These are phyloP conservation scores for Recurvirostra avosetta DNA, from an alignment of 2,113 vertebrate species.

Conservation along the genomic window DNA sequence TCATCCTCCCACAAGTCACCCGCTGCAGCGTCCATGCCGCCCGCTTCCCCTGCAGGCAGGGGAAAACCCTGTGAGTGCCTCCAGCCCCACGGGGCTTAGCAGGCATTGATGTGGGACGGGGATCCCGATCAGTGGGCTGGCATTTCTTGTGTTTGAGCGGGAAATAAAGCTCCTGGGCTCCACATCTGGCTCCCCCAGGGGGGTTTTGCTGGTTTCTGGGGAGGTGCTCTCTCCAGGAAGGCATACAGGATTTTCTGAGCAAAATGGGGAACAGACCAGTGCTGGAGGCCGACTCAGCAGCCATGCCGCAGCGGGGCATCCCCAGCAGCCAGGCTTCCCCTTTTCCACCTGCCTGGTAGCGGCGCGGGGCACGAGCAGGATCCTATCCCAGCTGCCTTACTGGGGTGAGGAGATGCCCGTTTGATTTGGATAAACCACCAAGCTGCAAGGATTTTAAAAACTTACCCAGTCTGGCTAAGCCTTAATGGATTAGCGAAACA, in stretches of 20 bases:
- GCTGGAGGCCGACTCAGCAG: background rate
- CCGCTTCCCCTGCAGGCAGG: accelerated
- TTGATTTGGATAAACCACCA: background rate
- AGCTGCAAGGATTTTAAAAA: background rate
- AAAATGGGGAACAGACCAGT: background rate
- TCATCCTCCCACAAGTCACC: background rate
- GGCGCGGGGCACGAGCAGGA: accelerated
- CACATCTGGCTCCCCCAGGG: accelerated
- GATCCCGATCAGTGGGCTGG: background rate
- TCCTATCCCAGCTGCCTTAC: background rate
- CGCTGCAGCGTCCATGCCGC: accelerated
- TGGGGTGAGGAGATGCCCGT: accelerated
- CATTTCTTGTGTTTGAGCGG: accelerated
- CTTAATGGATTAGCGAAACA: background rate
- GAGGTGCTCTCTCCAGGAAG: background rate
- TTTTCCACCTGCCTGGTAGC: background rate
- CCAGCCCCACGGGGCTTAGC: background rate
- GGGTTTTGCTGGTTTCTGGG: background rate
- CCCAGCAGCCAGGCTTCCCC: background rate
- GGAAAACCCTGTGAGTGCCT: background rate
- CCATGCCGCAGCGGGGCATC: background rate
- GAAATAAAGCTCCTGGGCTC: background rate
- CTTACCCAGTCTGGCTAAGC: background rate
- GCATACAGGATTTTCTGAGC: background rate
- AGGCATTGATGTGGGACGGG: accelerated